Evolutionary conservation across 2,113 vertebrate species (phyloP).

Genomic region (Turdus rufiventris): DNA sequence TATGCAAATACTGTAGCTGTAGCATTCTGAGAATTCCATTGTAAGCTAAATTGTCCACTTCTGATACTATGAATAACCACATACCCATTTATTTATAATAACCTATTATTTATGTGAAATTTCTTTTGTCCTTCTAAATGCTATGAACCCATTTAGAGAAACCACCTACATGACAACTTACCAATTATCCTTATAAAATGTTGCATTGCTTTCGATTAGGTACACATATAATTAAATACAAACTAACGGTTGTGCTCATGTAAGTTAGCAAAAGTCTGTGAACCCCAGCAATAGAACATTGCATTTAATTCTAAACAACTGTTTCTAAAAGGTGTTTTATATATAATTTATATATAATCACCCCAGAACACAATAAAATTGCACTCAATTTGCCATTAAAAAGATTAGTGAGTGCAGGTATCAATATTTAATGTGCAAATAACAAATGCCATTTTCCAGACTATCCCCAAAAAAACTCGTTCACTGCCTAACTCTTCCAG

Average conservation of each 20-base stretch:
- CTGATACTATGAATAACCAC: background rate
- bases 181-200: constrained; percentile 2
- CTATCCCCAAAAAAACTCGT: background rate
- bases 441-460: background rate
- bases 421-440: background rate
- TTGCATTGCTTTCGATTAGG: background rate
- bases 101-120: constrained; percentile 32
- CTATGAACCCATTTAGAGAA: constrained; percentile 21
- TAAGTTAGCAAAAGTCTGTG: background rate
- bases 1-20: background rate
- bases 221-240: background rate
- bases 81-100: constrained; percentile 24
- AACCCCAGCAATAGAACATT: background rate
- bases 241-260: background rate
- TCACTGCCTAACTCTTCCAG: background rate
- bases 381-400: background rate
- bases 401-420: background rate
- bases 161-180: constrained; percentile 1
- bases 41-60: constrained; percentile 7
- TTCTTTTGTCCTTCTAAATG: constrained; percentile 36
- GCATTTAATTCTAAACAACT: background rate
- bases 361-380: background rate
- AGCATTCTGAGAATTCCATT: background rate
- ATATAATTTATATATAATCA: background rate
- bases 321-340: background rate